Conservation (phyloP, 2,888 invertebrate species). For the Lycia hirtaria region DNA sequence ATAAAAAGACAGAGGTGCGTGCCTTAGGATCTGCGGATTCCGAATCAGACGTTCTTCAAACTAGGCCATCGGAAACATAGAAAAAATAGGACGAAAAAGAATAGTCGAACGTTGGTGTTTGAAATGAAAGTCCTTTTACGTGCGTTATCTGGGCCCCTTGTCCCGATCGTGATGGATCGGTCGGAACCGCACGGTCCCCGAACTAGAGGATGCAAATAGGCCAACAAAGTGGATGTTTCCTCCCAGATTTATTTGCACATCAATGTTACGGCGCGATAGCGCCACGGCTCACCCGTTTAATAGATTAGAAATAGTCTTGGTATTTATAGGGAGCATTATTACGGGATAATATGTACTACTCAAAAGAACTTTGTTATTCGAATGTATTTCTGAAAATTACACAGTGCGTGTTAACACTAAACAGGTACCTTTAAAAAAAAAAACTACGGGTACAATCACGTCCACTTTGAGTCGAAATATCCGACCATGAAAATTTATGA, state of each 20-base stretch:
- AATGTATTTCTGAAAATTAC: too few relatives aligned
- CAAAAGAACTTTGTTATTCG: too few relatives aligned
- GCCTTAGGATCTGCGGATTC: neutral
- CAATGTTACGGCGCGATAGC: conserved; percentile 18
- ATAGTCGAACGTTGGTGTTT: neutral
- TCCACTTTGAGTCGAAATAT: too few relatives aligned
- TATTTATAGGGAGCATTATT: neutral
- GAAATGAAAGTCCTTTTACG: neutral
- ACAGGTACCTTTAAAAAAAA: too few relatives aligned
- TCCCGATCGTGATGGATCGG: conserved; percentile 39
- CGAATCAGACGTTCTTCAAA: too few relatives aligned
- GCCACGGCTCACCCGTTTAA: conserved; percentile 6
- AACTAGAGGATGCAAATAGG: conserved; percentile 70
- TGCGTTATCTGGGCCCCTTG: conserved; percentile 21
- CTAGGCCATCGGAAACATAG: too few relatives aligned
- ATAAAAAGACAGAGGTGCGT: too few relatives aligned
- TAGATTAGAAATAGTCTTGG: neutral
- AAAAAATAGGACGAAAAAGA: too few relatives aligned
- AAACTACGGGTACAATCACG: too few relatives aligned
- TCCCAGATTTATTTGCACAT: conserved; percentile 51
- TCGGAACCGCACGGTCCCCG: conserved; percentile 46
- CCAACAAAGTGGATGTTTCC: conserved; percentile 71
- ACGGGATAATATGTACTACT: neutral
- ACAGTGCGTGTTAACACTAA: too few relatives aligned
- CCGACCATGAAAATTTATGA: too few relatives aligned